Base-by-base conservation (phyloP, 1,140 invertebrate genomes). In the Drosophila insularis region DNA sequence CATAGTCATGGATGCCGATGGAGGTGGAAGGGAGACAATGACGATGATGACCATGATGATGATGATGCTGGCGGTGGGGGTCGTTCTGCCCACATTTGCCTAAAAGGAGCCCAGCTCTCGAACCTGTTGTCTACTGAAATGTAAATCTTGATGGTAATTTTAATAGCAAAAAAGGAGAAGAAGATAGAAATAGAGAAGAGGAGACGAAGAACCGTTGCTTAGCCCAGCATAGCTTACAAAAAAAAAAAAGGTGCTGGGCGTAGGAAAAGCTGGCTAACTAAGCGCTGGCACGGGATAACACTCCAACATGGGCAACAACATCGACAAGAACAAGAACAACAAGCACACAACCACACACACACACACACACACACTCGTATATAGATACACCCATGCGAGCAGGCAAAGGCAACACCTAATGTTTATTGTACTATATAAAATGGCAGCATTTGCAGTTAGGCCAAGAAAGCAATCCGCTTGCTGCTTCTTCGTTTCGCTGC, bases 141-240 rank as follows among this genome's bases (percentile, higher is more conserved):
- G 86, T 89, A 86, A 89, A 89, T 91, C 85, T 91, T 89, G 89
- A 91, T 91, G 78, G 86, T 91, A 87, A 87, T 91, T 90, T 90
- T 87, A 87, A 91, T 91, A 89, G 89, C 91, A 91, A 91, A 81
- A 71, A 80, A 71, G n/a, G n/a, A 72, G 66, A 31, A 11, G 17
- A 39, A 58, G n/a, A 21, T 35, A 39, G 11, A 61, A 61, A 23
- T 6, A 7, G 37, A n/a, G 37, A 37, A 61, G 19, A 50, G 17
- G 43, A 50, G 14, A 35, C 7, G 74, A 67, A 74, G 32, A 77
- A 84, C 84, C 89, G 89, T 89, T 90, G 89, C 59, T 71, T 72
- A 64, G 80, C 68, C 72, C 66, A 75, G 68, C 64, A 50, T 62
- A 65, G 53, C 19, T 46, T 63, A 66, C 60, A 85, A 75, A 85